A percentile compares a stretch with the other conserved stretches of the same genome.
Evolutionary conservation across 2,888 invertebrate genomes (phyloP).

Genomic region (Serripes groenlandicus): DNA sequence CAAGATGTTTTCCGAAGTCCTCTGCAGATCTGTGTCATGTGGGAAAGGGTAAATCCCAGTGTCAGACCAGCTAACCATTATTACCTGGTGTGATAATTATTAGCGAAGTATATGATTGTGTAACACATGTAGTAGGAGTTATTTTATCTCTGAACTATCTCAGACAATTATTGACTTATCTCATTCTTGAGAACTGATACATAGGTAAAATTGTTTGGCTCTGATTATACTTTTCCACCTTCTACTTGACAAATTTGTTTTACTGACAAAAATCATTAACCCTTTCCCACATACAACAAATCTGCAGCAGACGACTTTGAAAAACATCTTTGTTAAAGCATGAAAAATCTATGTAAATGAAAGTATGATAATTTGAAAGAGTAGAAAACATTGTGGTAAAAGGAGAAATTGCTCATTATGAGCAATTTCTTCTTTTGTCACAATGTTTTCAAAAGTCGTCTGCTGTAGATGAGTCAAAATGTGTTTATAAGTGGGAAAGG

Average conservation of each 20-base stretch:
- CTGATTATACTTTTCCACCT: no score
- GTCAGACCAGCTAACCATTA: neutral
- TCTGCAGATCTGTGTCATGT: no score
- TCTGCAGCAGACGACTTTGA: no score
- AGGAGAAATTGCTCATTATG: constrained; percentile 3
- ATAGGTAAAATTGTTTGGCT: no score
- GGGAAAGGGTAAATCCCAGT: no score
- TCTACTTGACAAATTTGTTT: no score
- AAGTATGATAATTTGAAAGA: neutral
- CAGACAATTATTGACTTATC: constrained; percentile 11
- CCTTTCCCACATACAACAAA: no score
- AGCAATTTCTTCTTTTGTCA: constrained; percentile 7
- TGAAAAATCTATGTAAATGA: neutral
- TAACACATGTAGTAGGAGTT: neutral
- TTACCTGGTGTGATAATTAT: neutral
- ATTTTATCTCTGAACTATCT: neutral
- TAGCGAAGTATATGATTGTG: neutral
- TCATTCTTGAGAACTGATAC: neutral
- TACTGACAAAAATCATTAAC: no score
- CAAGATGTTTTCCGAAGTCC: no score
- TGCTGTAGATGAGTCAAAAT: neutral
- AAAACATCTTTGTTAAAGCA: no score
- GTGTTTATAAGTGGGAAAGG: neutral
- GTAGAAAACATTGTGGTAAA: neutral
- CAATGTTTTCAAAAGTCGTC: neutral